Conservation (phyloP, 2,888 invertebrate genomes). For the Schrankia costaestrigalis region DNA sequence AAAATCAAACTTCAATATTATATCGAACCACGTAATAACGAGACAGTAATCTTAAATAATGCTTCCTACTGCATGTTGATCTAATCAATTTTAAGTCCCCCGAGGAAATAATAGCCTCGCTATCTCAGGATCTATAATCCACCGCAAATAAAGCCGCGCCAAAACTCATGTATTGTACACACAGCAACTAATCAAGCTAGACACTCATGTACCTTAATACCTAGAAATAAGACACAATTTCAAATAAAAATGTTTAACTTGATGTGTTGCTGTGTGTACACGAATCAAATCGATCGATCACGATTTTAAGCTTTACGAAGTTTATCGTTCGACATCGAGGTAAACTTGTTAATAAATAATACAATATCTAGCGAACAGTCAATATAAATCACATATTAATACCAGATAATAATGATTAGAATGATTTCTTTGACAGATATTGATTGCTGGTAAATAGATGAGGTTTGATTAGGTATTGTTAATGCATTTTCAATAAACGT, state of each 20-base stretch:
- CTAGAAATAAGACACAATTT: too few species aligned
- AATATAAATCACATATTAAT: slow-evolving; percentile 63
- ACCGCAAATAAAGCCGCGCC: too few species aligned
- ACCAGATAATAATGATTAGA: slow-evolving; percentile 49
- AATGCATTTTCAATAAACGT: slow-evolving; percentile 19
- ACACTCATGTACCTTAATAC: too few species aligned
- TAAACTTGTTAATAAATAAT: slow-evolving; percentile 40
- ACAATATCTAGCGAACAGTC: slow-evolving; percentile 37
- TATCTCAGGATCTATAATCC: background rate
- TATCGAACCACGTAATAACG: too few species aligned
- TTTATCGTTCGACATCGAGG: slow-evolving; percentile 24
- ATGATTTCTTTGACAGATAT: slow-evolving; percentile 54
- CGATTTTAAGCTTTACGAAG: slow-evolving; percentile 35
- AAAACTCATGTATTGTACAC: too few species aligned
- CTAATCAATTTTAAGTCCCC: background rate
- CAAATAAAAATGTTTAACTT: too few species aligned
- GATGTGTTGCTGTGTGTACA: too few species aligned
- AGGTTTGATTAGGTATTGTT: slow-evolving; percentile 28
- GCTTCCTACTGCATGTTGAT: too few species aligned
- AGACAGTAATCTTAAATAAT: too few species aligned
- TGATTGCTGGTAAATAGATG: slow-evolving; percentile 38
- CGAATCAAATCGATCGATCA: slow-evolving; percentile 35
- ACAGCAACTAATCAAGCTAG: too few species aligned
- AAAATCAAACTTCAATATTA: too few species aligned
- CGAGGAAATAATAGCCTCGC: too few species aligned